Conservation (phyloP, 2,888 invertebrate species). For the Patella caerulea region DNA sequence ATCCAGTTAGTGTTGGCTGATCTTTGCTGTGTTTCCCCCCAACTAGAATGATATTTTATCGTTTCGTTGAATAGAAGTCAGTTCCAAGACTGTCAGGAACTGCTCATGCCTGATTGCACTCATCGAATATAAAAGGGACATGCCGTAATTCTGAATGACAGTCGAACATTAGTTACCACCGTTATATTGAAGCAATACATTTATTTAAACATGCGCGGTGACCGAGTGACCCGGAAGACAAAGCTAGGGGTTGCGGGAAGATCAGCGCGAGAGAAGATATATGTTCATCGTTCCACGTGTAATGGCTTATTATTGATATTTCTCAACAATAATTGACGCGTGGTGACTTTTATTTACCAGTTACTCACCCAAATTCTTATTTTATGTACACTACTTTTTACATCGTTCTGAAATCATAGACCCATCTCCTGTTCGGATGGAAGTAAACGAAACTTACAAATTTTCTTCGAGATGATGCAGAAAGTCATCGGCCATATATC, state of each 20-base stretch:
- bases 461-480: no score
- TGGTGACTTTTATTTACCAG: neutral
- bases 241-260: neutral
- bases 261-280: neutral
- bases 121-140: neutral
- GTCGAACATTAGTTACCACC: neutral
- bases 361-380: neutral
- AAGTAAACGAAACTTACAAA: no score
- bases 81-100: conserved; percentile 25
- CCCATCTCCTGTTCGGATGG: no score
- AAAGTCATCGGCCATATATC: no score
- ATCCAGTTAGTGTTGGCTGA: no score
- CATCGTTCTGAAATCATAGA: no score
- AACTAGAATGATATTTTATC: conserved; percentile 42
- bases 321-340: neutral
- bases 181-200: neutral
- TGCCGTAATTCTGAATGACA: conserved; percentile 3
- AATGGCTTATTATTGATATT: neutral
- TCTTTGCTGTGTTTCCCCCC: neutral
- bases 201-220: conserved; percentile 2
- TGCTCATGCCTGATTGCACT: conserved; percentile 17
- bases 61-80: conserved; percentile 36
- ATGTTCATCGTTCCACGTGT: neutral
- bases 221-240: conserved; percentile 11
- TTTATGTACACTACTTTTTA: no score